A percentile compares a stretch with the other conserved stretches of the same genome.
Evolutionary conservation across 2,113 vertebrate genomes (phyloP).

Genomic region (Cyprinodon brontotheroides): DNA sequence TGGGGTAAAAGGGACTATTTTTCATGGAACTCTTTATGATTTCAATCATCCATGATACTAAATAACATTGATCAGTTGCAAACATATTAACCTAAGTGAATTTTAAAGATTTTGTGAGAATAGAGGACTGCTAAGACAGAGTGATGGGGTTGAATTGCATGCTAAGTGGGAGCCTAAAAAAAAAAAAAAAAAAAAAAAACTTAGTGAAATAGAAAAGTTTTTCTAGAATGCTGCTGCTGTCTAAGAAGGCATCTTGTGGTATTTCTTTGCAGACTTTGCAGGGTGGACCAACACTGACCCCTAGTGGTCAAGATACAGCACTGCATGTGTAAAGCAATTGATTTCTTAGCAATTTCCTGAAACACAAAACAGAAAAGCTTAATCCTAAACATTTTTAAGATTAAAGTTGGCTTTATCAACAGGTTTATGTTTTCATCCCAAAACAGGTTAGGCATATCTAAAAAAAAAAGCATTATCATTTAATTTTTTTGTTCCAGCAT

Average conservation of each 20-base stretch:
- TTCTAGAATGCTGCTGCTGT: neutral
- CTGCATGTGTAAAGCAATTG: neutral
- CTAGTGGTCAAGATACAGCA: constrained; percentile 37
- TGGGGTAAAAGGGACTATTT: neutral
- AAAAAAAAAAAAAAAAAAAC: too few relatives aligned
- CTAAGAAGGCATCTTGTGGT: neutral
- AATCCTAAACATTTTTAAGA: neutral
- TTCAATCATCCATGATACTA: neutral
- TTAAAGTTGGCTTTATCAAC: neutral
- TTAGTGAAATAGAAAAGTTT: neutral
- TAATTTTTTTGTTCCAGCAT: neutral
- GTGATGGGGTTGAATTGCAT: neutral
- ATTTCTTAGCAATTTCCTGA: neutral
- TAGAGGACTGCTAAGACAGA: neutral
- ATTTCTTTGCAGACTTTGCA: neutral
- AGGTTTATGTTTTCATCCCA: neutral
- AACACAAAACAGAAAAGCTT: neutral
- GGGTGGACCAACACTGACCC: constrained; percentile 30
- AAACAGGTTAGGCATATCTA: constrained; percentile 19
- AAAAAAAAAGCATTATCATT: neutral
- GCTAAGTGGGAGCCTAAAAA: neutral
- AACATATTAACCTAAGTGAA: neutral
- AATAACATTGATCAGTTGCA: neutral
- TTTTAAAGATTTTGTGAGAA: neutral
- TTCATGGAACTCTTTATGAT: too few relatives aligned